Conservation (phyloP, 2,888 invertebrate genomes). For the Drepana falcataria region DNA sequence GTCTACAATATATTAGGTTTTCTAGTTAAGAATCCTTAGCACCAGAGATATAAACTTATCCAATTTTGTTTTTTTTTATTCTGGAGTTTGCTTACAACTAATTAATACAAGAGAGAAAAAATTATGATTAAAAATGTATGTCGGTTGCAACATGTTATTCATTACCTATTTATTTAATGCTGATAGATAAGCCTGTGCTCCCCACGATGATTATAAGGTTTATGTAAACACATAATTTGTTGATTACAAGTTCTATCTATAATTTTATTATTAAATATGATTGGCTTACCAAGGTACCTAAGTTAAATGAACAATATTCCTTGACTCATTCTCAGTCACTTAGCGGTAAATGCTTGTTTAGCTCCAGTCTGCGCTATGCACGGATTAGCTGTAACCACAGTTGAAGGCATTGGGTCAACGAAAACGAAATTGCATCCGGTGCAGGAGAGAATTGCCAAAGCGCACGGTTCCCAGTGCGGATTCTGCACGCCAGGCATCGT, state of each 20-base stretch:
- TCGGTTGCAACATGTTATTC: slow-evolving; percentile 1
- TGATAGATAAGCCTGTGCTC: not conserved
- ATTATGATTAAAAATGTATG: too few relatives aligned
- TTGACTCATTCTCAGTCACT: slow-evolving; percentile 74
- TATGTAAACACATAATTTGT: not conserved
- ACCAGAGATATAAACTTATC: too few relatives aligned
- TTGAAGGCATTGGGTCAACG: slow-evolving; percentile 91
- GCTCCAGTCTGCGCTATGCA: slow-evolving; percentile 89
- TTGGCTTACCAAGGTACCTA: not conserved
- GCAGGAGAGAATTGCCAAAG: slow-evolving; percentile 88
- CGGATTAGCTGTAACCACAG: slow-evolving; percentile 89
- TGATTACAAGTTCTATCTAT: too few relatives aligned
- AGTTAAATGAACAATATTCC: slow-evolving; percentile 9
- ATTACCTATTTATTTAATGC: slow-evolving; percentile 3
- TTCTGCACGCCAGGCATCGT: slow-evolving; percentile 94
- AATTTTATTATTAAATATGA: not conserved
- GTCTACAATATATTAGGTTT: too few relatives aligned
- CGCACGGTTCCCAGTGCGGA: slow-evolving; percentile 93
- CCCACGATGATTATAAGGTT: not conserved
- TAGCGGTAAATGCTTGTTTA: slow-evolving; percentile 89
- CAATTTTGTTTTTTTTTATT: too few relatives aligned
- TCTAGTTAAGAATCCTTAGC: too few relatives aligned
- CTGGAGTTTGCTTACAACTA: too few relatives aligned
- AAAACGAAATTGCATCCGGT: slow-evolving; percentile 86
- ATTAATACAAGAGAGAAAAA: too few relatives aligned